phyloP scores from a whole-genome alignment of 2,797 vertebrate species.

The Myotis planiceps region DNA sequence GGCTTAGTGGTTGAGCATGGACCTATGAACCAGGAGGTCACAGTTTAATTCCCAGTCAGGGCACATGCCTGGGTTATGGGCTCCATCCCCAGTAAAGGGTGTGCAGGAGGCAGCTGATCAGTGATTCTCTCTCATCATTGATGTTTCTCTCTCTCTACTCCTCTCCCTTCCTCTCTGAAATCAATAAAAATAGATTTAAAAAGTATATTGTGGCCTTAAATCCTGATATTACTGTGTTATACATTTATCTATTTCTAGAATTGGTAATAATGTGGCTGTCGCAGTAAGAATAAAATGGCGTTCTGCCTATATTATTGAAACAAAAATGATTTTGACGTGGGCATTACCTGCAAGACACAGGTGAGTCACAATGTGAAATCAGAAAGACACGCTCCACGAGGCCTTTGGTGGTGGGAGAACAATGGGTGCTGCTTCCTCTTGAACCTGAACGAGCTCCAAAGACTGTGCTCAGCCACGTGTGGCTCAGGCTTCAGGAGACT shows the following conservation, averaged over 20 bases:
- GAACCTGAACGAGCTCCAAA: fast-evolving
- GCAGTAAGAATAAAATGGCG: not conserved
- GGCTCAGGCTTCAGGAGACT: not conserved
- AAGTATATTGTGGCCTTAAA: not conserved
- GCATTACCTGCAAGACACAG: not conserved
- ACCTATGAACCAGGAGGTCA: no score
- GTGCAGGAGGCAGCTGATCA: no score
- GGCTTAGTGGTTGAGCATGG: no score
- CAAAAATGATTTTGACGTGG: not conserved
- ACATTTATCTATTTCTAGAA: not conserved
- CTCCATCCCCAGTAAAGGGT: no score
- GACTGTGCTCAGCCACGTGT: not conserved
- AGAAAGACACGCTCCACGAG: not conserved
- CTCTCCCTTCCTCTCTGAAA: no score
- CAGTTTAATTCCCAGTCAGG: no score
- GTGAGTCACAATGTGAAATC: not conserved
- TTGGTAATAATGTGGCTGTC: not conserved
- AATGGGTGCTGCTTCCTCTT: not conserved
- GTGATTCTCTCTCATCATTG: no score
- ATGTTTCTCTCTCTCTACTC: no score
- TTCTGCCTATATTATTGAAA: not conserved
- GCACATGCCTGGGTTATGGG: no score
- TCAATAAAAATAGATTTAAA: no score
- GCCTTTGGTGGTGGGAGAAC: not conserved
- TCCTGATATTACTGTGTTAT: not conserved